Evolutionary conservation across 2,797 vertebrate genomes (phyloP).

Genomic region (Pempheris klunzingeri): DNA sequence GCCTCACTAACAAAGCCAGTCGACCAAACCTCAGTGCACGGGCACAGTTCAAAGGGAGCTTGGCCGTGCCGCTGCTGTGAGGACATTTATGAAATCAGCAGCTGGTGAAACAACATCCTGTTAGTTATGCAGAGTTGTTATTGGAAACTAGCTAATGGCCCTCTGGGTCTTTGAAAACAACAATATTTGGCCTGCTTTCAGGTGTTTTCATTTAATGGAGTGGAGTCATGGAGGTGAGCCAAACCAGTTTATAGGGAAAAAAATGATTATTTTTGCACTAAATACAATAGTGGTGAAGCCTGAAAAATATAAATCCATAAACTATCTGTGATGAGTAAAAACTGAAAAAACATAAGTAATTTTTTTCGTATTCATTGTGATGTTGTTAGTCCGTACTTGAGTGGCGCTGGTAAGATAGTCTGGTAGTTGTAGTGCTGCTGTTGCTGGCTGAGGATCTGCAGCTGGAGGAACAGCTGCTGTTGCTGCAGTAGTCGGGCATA

Average conservation of each 20-base stretch:
- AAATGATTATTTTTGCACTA: not conserved
- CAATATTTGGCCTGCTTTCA: slow-evolving; percentile 46
- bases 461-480: slow-evolving; percentile 98
- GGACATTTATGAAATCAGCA: slow-evolving; percentile 61
- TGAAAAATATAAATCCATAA: not conserved
- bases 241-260: not conserved
- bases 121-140: slow-evolving; percentile 69
- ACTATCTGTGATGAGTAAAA: not conserved
- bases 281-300: not conserved
- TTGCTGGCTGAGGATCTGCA: slow-evolving; percentile 99
- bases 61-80: slow-evolving; percentile 9
- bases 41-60: slow-evolving; percentile 62
- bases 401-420: slow-evolving; percentile 95
- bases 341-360: not conserved
- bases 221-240: slow-evolving; percentile 3
- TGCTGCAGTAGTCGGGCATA: slow-evolving; percentile 97
- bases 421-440: slow-evolving; percentile 99
- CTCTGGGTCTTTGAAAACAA: slow-evolving; percentile 50
- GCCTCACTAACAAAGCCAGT: slow-evolving; percentile 66
- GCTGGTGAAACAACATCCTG: slow-evolving; percentile 69
- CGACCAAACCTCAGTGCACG: slow-evolving; percentile 47
- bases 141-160: slow-evolving; percentile 72
- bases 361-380: not conserved
- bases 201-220: slow-evolving; percentile 25
- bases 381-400: slow-evolving; percentile 88